phyloP scores from a whole-genome alignment of 2,888 invertebrate species.

The Papilio gigon region DNA sequence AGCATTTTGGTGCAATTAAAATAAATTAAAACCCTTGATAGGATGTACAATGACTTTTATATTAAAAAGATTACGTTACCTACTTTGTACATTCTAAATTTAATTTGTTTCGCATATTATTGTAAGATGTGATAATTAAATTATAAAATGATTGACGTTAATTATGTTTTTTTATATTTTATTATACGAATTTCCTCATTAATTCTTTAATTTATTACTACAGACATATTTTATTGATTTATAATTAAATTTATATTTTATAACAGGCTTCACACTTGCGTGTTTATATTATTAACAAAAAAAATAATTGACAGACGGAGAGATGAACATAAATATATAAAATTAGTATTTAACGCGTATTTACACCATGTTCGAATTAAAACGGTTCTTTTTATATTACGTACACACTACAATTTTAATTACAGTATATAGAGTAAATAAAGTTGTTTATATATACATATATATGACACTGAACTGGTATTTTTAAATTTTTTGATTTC shows the following conservation, averaged over 20 bases:
- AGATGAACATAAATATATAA: too few species aligned
- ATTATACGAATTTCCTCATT: background rate
- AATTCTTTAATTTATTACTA: background rate
- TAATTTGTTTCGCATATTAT: background rate
- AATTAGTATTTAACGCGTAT: too few species aligned
- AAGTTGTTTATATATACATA: too few species aligned
- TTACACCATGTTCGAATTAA: too few species aligned
- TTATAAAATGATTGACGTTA: background rate
- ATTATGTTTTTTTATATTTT: conserved; percentile 15
- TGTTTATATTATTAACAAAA: background rate
- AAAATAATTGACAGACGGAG: too few species aligned
- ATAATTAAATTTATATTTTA: background rate
- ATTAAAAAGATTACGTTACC: conserved; percentile 10
- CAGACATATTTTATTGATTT: background rate
- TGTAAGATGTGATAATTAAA: background rate
- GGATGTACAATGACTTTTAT: conserved; percentile 16
- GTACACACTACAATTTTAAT: too few species aligned
- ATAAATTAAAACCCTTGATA: conserved; percentile 22
- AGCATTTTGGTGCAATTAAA: conserved; percentile 26
- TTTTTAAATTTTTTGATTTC: conserved; percentile 27
- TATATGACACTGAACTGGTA: too few species aligned
- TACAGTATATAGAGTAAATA: too few species aligned
- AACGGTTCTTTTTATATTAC: too few species aligned
- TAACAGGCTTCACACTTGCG: background rate
- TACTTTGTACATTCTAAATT: conserved; percentile 2